A percentile compares a stretch with the other conserved stretches of the same genome.
phyloP scores from a whole-genome alignment of 53 echinoderm and acorn worm species.

The Zoroaster sp. region DNA sequence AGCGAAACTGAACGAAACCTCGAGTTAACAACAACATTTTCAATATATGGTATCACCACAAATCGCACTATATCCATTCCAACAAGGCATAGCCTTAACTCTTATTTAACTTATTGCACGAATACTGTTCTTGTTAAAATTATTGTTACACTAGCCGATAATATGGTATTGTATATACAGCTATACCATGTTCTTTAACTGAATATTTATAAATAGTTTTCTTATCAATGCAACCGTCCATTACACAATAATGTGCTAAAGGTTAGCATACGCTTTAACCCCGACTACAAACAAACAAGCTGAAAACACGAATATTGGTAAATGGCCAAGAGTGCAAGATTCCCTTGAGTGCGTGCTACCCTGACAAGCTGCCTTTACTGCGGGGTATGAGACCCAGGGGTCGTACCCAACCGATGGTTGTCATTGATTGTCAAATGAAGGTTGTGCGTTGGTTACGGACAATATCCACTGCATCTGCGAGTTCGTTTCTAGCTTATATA shows the following conservation, averaged over 20 bases:
- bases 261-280: not conserved
- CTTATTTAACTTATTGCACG: too few species aligned
- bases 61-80: too few species aligned
- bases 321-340: not conserved
- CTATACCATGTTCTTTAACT: too few species aligned
- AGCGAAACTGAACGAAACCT: too few species aligned
- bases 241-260: not conserved
- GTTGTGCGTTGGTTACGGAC: constrained; percentile 3
- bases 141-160: too few species aligned
- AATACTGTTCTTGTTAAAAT: too few species aligned
- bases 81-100: too few species aligned
- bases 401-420: not conserved
- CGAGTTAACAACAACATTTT: too few species aligned
- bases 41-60: too few species aligned
- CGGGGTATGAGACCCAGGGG: constrained; percentile 14
- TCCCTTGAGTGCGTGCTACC: not conserved
- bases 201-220: not conserved
- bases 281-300: constrained; percentile 6
- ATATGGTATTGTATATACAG: too few species aligned
- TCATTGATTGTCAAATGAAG: not conserved
- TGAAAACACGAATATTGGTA: not conserved
- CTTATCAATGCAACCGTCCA: not conserved
- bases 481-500: not conserved
- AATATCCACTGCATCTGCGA: constrained; percentile 18
- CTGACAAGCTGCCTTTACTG: not conserved